Conservation (phyloP, 2,888 invertebrate genomes). For the Athalia rosae region DNA sequence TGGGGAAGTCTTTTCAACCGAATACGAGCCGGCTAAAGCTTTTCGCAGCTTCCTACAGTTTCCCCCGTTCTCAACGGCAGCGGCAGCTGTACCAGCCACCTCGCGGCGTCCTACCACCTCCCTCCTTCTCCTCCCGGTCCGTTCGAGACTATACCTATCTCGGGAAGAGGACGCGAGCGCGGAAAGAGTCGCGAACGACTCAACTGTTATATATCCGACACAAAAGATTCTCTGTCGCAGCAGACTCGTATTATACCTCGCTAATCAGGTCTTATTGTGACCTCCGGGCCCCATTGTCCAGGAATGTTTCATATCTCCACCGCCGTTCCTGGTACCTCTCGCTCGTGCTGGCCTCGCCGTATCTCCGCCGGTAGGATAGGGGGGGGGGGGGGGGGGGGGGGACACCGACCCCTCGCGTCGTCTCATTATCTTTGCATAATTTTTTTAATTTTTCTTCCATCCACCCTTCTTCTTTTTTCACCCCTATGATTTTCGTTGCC, state of each 20-base stretch:
- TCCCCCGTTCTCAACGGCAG: neutral
- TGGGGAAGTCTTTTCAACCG: constrained; percentile 16
- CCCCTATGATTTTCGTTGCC: neutral
- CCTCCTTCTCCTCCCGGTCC: too few species aligned
- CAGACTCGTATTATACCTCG: constrained; percentile 40
- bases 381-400: too few species aligned
- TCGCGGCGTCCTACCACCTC: neutral
- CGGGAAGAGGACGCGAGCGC: too few species aligned
- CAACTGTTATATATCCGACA: constrained; percentile 27
- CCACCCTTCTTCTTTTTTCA: constrained; percentile 7
- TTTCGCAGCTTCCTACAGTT: constrained; percentile 1
- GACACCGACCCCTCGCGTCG: too few species aligned
- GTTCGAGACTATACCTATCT: neutral
- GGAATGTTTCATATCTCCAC: constrained; percentile 44
- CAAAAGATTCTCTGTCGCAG: constrained; percentile 32
- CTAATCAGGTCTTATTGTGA: constrained; percentile 47
- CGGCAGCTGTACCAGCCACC: neutral
- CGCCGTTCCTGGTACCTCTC: constrained; percentile 33
- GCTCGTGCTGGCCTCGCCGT: neutral
- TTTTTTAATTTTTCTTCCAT: too few species aligned
- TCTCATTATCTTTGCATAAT: too few species aligned
- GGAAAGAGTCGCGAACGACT: neutral
- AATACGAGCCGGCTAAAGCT: constrained; percentile 1
- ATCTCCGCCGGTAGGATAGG: too few species aligned
- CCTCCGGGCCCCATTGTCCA: constrained; percentile 22